Conservation (phyloP, 2,113 vertebrate species). For the Cricetomys ansorgei region DNA sequence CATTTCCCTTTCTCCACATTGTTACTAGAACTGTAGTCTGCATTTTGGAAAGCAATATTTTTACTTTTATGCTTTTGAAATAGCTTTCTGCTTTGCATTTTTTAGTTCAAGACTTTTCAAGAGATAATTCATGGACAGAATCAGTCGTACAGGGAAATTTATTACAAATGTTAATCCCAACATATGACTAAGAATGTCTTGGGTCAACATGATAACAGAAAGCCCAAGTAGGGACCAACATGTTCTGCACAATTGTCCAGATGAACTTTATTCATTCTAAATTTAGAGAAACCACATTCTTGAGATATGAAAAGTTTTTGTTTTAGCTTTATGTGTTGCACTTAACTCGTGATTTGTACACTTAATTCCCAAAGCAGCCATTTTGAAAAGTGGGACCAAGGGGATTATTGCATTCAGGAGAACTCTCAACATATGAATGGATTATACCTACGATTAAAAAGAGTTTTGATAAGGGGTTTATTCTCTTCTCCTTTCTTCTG, state of each 20-base stretch:
- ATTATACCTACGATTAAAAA: background rate
- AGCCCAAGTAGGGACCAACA: background rate
- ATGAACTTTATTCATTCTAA: background rate
- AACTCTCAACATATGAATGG: background rate
- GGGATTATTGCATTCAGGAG: background rate
- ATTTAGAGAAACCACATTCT: background rate
- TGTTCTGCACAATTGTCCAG: background rate
- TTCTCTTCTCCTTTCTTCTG: background rate
- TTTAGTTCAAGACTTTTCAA: background rate
- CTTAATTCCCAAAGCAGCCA: background rate
- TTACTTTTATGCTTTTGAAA: background rate
- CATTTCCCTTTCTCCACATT: background rate
- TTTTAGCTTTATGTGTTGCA: background rate
- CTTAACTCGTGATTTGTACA: background rate
- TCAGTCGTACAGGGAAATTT: background rate
- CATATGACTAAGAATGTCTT: fast-evolving
- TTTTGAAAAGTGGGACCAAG: background rate
- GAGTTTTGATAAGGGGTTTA: background rate
- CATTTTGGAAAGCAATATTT: background rate
- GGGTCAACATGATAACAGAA: background rate
- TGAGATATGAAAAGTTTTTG: background rate
- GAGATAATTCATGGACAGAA: background rate
- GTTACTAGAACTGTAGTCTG: background rate
- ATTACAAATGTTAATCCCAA: background rate
- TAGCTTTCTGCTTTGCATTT: background rate